Percentiles rank a stretch among this genome's conserved stretches.
These are phyloP conservation scores for Vespertilio murinus DNA, from an alignment of 2,797 vertebrate species.

Conservation along the genomic window DNA sequence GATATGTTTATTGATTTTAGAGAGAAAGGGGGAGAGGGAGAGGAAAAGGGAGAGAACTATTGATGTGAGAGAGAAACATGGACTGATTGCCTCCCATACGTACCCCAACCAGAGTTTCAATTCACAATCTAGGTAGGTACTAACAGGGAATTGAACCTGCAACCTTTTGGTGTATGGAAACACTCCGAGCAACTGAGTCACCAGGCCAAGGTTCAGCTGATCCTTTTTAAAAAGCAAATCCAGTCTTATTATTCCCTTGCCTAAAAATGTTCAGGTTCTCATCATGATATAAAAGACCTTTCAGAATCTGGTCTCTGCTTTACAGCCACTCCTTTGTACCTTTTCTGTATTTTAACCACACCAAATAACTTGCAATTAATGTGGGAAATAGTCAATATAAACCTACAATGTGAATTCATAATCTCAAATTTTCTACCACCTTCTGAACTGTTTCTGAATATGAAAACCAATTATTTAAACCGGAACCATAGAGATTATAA, in stretches of 20 bases:
- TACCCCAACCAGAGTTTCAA: not conserved
- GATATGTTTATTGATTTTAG: not conserved
- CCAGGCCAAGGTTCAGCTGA: not conserved
- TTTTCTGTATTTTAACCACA: constrained; percentile 18
- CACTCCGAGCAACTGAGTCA: not conserved
- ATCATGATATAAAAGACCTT: constrained; percentile 1
- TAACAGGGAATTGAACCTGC: not conserved
- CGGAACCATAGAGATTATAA: not conserved
- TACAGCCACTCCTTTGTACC: not conserved
- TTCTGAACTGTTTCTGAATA: constrained; percentile 18
- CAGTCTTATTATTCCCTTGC: not conserved
- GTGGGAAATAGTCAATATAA: constrained; percentile 19
- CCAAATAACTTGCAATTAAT: not conserved
- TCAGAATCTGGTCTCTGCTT: not conserved
- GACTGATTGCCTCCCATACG: not conserved
- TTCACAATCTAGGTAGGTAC: not conserved
- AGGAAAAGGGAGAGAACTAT: not conserved
- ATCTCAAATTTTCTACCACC: not conserved
- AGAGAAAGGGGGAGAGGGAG: not conserved
- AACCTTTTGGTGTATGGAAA: not conserved
- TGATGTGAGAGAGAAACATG: not conserved
- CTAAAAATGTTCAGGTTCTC: constrained; percentile 41
- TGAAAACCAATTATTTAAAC: constrained; percentile 39
- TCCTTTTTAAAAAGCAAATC: constrained; percentile 17
- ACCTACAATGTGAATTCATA: constrained; percentile 25